Percentiles rank a stretch among this genome's conserved stretches.
Evolutionary conservation across 2,888 invertebrate genomes (phyloP).

Genomic region (Cabera pusaria): DNA sequence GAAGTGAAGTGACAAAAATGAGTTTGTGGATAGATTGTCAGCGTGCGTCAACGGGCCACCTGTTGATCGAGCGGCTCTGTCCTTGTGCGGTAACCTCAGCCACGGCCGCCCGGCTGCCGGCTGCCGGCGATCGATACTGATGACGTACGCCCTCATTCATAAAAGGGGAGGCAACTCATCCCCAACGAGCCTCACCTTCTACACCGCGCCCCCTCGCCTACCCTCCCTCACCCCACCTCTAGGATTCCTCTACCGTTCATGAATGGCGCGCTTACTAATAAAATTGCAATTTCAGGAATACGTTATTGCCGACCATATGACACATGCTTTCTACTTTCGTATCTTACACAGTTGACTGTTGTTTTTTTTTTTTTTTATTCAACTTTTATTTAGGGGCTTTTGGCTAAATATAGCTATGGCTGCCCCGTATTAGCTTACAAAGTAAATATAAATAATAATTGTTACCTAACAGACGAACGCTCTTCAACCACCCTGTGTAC

Average conservation of each 20-base stretch:
- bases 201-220: constrained; percentile 31
- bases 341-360: no score
- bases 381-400: no score
- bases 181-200: constrained; percentile 15
- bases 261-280: constrained; percentile 65
- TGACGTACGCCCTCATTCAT: constrained; percentile 82
- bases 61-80: constrained; percentile 65
- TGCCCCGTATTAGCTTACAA: no score
- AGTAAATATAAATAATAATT: no score
- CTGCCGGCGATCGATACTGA: constrained; percentile 62
- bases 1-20: constrained; percentile 54
- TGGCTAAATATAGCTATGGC: no score
- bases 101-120: constrained; percentile 43
- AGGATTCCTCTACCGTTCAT: constrained; percentile 48
- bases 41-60: constrained; percentile 70
- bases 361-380: no score
- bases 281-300: constrained; percentile 37
- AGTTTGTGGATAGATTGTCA: constrained; percentile 42
- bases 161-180: constrained; percentile 61
- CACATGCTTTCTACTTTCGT: constrained; percentile 7
- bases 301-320: constrained; percentile 17
- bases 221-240: constrained; percentile 44
- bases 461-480: no score
- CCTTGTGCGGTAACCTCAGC: constrained; percentile 73
- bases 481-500: no score